A percentile compares a stretch with the other conserved stretches of the same genome.
Conservation (phyloP, 2,797 vertebrate genomes). For the Gadopsis bispinosus region DNA sequence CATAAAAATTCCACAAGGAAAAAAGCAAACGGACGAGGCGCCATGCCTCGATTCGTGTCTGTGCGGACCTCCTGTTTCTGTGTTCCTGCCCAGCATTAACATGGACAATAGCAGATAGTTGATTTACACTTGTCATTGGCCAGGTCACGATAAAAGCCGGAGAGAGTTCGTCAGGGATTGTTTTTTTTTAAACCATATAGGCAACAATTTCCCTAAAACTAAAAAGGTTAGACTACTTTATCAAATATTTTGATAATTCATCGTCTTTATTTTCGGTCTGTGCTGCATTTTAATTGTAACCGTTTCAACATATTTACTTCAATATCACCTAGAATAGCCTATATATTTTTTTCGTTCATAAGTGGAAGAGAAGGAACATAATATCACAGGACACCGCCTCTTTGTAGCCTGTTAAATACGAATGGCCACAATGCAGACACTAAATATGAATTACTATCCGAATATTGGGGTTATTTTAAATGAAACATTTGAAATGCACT, state of each 20-base stretch:
- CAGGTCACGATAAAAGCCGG: background rate
- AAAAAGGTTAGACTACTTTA: background rate
- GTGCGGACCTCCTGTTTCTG: background rate
- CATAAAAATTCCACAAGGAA: slow-evolving; percentile 81
- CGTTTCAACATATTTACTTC: background rate
- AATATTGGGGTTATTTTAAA: background rate
- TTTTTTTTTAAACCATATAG: background rate
- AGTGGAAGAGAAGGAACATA: background rate
- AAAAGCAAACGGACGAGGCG: slow-evolving; percentile 58
- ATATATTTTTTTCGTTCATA: background rate
- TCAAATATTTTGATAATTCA: background rate
- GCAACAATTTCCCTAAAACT: background rate
- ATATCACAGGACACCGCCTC: background rate
- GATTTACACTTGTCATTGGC: background rate
- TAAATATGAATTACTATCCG: background rate
- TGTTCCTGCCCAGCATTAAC: background rate
- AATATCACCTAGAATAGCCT: background rate
- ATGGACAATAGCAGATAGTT: background rate
- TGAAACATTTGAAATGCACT: background rate
- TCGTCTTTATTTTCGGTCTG: background rate
- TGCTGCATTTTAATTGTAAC: background rate
- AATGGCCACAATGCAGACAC: background rate
- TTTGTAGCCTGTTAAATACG: background rate
- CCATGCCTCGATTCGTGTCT: slow-evolving; percentile 22
- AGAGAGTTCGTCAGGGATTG: background rate